Base-by-base conservation (phyloP, 1,140 invertebrate species). In the Steinernema feltiae region DNA sequence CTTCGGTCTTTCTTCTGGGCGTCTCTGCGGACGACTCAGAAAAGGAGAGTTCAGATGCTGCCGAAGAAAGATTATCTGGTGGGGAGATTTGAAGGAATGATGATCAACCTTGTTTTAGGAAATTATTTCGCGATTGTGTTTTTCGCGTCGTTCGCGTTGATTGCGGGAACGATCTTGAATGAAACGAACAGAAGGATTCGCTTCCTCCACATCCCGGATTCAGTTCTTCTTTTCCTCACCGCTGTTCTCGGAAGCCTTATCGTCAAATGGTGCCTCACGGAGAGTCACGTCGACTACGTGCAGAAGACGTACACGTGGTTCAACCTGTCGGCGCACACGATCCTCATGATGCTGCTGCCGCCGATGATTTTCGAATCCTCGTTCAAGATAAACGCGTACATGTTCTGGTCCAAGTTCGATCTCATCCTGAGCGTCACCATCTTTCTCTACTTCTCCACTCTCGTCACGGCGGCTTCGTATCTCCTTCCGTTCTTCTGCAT, bases 281-380 rank as follows among this genome's bases (percentile, higher is more conserved):
- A 27, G 29, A 30, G 72, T 1, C 32, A n/a, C 18, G 24, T 75
- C 27, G 1, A 75, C 1, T 1, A 1, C 1, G n/a, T 75, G 30
- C 15, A 35, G 24, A 17, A 30, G 3, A 17, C 30, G 27, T 27
- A 12, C 24, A 24, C 27, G n/a, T 75, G 74, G 15, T 74, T 82
- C 7, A 79, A 82, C n/a, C 76, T 84, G 15, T 83, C 86, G 31
- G 86, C 87, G 0, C 84, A 87, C 72, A 80, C 84, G 15, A 81
- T 87, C 17, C 81, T 87, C 24, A 76, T 81, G 74, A 81, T 87
- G 30, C 87, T 87, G 77, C 78, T 87, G 69, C 87, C 87, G 7
- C 83, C 87, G 27, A 84, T 87, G 17, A 85, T 87, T 21, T 87
- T 87, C 79, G 87, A 87, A 76, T 87, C 86, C 1, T 85, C 87